phyloP scores from a whole-genome alignment of 2,797 vertebrate species.

The Micromesistius poutassou region DNA sequence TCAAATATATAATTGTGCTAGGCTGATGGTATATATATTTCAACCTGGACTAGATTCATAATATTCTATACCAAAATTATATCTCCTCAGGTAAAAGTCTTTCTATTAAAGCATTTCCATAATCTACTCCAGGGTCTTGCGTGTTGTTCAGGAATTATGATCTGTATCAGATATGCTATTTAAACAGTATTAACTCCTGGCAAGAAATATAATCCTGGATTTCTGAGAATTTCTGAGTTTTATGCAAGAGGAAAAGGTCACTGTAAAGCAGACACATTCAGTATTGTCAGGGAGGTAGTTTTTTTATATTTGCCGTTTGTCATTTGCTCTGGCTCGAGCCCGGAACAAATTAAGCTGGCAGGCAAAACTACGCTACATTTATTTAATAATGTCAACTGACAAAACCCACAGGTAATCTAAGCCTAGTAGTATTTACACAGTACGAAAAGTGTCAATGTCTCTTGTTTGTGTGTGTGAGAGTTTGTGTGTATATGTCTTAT shows the following conservation, averaged over 20 bases:
- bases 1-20: no score
- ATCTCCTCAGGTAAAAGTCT: not conserved
- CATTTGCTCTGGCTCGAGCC: conserved; percentile 47
- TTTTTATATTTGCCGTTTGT: conserved; percentile 51
- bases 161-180: not conserved
- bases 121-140: not conserved
- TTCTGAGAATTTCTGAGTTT: conserved; percentile 19
- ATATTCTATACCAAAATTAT: not conserved
- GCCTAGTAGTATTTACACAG: not conserved
- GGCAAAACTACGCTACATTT: conserved; percentile 36
- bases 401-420: conserved; percentile 29
- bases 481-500: no score
- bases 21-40: not conserved
- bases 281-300: conserved; percentile 29
- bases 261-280: conserved; percentile 33
- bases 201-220: conserved; percentile 14
- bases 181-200: not conserved
- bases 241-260: conserved; percentile 36
- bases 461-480: conserved; percentile 31
- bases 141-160: not conserved
- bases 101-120: not conserved
- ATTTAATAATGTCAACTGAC: conserved; percentile 49
- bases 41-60: not conserved
- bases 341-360: conserved; percentile 53
- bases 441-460: conserved; percentile 12